Evolutionary conservation across 2,113 vertebrate species (phyloP), one percentile per base, ranked within the genome.

Genomic region (Etheostoma cragini): DNA sequence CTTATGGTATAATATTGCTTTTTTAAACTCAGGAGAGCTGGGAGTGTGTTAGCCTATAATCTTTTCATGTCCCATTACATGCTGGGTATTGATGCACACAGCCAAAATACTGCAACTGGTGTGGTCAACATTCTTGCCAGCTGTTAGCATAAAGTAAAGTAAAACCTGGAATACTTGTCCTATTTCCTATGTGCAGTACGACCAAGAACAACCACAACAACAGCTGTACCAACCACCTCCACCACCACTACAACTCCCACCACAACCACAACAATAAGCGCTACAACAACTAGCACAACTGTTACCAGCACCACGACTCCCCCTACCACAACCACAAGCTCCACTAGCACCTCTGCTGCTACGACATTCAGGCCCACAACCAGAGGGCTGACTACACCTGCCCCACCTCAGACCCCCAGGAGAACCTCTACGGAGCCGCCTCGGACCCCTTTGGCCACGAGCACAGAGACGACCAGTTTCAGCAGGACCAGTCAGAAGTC

Each of bases 181-280:
- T 64, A 8, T 82, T 33, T 85, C 30, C 82, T 15, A 45, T 66
- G 26, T 72, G 50, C 86, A 94, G 90, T 94, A 62, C 94, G 92
- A 80, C 73, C 88, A 54, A 93, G 92, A 86, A 88, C 88, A 45
- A 94, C 93, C 54, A 94, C 92, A 2, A 94, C 92, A 4, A 83
- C 92, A 35, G 22, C 76, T 30, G 77, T 94, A 86, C 89, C 94
- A 72, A 92, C 94, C 81, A 78, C 80, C 17, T 70, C 56, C 42
- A 70, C 71, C 16, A 67, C 88, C 49, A 76, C 58, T 1, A 68
- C 76, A 2, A 42, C 82, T 0, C 4, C 78, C 1, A 35, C 78
- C 1, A 72, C 81, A 17, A 72, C 16, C 22, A 49, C 45, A 0
- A 72, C 72, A 4, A 60, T 76, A 3, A 81, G 46, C 33, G 38